Conservation (phyloP, 2,888 invertebrate species). For the Euplagia quadripunctaria region DNA sequence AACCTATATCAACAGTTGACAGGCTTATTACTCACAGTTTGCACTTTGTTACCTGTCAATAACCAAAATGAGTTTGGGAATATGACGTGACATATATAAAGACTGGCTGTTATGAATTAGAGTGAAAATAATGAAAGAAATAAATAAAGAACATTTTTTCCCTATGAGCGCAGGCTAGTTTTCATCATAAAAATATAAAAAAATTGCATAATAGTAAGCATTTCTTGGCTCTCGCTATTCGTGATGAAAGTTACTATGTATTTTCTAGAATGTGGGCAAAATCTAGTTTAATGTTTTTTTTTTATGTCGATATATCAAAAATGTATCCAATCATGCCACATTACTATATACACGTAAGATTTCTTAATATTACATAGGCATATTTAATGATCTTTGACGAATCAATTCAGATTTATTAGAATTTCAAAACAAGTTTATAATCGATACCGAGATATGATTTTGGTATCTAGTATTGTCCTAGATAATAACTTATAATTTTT, state of each 20-base stretch:
- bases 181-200: too few species aligned
- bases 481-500: background rate
- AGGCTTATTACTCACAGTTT: slow-evolving; percentile 44
- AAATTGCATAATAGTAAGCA: too few species aligned
- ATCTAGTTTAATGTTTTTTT: background rate
- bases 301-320: background rate
- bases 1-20: slow-evolving; percentile 53
- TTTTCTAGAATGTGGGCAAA: background rate
- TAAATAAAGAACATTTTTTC: background rate
- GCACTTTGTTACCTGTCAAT: slow-evolving; percentile 46
- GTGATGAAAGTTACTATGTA: too few species aligned
- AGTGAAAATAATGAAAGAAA: background rate
- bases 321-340: background rate
- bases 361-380: background rate
- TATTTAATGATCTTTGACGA: background rate
- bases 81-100: background rate
- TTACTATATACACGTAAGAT: background rate
- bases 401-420: background rate
- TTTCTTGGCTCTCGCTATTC: too few species aligned
- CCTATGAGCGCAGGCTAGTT: too few species aligned
- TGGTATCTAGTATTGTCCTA: background rate
- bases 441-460: background rate
- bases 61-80: slow-evolving; percentile 4
- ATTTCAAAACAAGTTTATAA: background rate
- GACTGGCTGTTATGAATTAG: background rate